Conservation (phyloP, 2,797 vertebrate genomes). For the Schizothorax lantsangensis region DNA sequence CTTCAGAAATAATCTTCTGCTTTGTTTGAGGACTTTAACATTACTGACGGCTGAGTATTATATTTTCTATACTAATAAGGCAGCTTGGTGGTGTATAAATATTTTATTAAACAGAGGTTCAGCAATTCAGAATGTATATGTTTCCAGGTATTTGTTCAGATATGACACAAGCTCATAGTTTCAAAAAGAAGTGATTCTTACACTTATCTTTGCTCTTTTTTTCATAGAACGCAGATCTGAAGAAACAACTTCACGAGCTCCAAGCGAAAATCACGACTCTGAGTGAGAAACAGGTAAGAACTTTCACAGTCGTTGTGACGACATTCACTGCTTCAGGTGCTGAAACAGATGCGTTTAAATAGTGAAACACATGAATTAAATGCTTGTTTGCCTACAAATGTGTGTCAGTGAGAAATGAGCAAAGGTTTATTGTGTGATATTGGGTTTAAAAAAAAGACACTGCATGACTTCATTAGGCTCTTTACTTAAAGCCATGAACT, state of each 20-base stretch:
- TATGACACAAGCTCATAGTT: background rate
- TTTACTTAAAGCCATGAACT: background rate
- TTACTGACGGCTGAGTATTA: background rate
- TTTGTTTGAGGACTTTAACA: constrained; percentile 19
- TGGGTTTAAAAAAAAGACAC: background rate
- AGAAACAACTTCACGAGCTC: constrained; percentile 99
- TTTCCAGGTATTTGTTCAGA: background rate
- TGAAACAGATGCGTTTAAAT: background rate
- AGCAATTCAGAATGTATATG: background rate
- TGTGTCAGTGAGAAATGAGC: background rate
- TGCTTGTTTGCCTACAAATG: background rate
- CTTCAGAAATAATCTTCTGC: background rate
- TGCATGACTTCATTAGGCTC: background rate
- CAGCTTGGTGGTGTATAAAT: background rate
- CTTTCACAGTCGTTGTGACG: constrained; percentile 1
- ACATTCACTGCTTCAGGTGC: constrained; percentile 7
- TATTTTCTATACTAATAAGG: background rate
- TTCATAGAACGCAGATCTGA: constrained; percentile 96
- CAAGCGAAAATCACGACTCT: constrained; percentile 99
- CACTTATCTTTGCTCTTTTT: constrained; percentile 56
- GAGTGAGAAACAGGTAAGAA: constrained; percentile 96
- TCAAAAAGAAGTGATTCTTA: background rate
- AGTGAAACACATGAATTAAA: background rate
- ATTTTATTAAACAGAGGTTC: constrained; percentile 1
- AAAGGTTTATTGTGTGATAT: background rate